Evolutionary conservation across 2,797 vertebrate species (phyloP).

Genomic region (Sebastes umbrosus): DNA sequence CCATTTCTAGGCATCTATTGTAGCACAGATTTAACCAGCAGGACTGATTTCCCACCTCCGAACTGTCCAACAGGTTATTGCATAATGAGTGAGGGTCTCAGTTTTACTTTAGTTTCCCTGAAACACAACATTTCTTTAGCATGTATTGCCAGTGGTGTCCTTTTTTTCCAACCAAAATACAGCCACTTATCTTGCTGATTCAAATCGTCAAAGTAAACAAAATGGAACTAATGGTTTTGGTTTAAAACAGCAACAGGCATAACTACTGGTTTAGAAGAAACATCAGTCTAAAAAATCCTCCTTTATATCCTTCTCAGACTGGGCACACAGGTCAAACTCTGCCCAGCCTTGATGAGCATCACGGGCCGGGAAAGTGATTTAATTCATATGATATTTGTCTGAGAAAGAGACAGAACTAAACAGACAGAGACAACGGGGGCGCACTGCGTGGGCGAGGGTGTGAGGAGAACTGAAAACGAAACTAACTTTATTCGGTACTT

Average conservation of each 20-base stretch:
- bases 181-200: not conserved
- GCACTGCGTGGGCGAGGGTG: conserved; percentile 3
- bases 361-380: not conserved
- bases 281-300: not conserved
- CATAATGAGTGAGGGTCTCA: conserved; percentile 11
- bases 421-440: not conserved
- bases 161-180: not conserved
- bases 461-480: conserved; percentile 28
- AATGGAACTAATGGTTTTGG: not conserved
- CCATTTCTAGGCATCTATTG: conserved; percentile 49
- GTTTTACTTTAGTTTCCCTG: conserved; percentile 8
- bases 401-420: not conserved
- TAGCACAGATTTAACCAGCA: conserved; percentile 32
- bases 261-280: not conserved
- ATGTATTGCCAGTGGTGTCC: not conserved
- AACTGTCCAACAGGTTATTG: conserved; percentile 25
- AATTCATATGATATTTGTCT: not conserved
- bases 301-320: not conserved
- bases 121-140: conserved; percentile 23
- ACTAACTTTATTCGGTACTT: conserved; percentile 20
- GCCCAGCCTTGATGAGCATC: not conserved
- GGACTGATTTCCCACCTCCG: conserved; percentile 33
- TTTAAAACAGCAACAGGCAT: too few species aligned
- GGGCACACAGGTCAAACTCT: not conserved
- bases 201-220: not conserved